Conservation (phyloP, 1,140 invertebrate genomes). For the Anagrus nilaparvatae region DNA sequence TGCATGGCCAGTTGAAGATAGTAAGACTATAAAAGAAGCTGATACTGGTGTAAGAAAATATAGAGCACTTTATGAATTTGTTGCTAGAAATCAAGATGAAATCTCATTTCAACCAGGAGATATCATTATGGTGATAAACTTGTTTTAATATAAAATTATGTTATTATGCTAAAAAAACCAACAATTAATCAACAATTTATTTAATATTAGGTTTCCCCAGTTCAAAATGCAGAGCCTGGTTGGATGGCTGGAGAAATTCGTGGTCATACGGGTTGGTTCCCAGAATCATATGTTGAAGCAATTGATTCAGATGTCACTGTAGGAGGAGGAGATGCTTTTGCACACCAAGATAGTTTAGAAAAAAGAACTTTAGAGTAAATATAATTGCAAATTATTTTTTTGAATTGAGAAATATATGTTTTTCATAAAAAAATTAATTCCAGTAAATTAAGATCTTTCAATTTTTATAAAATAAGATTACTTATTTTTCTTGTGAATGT, state of each 20-base stretch:
- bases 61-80: slow-evolving; percentile 88
- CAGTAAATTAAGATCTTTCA: not conserved
- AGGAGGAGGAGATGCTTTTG: slow-evolving; percentile 22
- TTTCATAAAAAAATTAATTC: no score
- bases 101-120: slow-evolving; percentile 90
- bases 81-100: slow-evolving; percentile 86
- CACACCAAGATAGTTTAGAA: slow-evolving; percentile 38
- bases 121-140: slow-evolving; percentile 72
- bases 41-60: slow-evolving; percentile 56
- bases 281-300: slow-evolving; percentile 89
- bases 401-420: no score
- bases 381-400: no score
- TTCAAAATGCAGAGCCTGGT: slow-evolving; percentile 87
- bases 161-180: not conserved
- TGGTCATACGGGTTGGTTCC: slow-evolving; percentile 92
- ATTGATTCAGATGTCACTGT: slow-evolving; percentile 40
- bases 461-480: not conserved
- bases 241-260: slow-evolving; percentile 90
- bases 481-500: not conserved
- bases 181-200: slow-evolving; percentile 6
- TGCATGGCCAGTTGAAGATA: slow-evolving; percentile 45
- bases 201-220: slow-evolving; percentile 55
- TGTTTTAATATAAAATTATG: not conserved
- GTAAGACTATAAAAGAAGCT: slow-evolving; percentile 25
- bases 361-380: slow-evolving; percentile 43